Evolutionary conservation across 2,797 vertebrate genomes (phyloP).

Genomic region (Pantherophis vulpinus): DNA sequence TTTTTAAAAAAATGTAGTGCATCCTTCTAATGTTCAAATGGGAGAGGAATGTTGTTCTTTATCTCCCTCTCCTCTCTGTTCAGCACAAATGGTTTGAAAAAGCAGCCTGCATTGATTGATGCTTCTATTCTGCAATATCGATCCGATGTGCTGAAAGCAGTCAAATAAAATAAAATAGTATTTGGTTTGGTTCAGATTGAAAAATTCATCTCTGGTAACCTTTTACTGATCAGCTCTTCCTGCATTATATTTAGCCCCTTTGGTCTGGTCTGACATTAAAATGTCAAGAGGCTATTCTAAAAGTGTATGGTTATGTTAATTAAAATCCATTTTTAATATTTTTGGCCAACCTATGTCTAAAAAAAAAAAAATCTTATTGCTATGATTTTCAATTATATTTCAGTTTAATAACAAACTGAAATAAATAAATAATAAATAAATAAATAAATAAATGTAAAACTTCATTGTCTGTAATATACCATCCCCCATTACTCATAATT

Average conservation of each 20-base stretch:
- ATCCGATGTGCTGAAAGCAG: slow-evolving; percentile 51
- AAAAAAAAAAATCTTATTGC: background rate
- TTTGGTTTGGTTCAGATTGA: slow-evolving; percentile 39
- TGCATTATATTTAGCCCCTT: slow-evolving; percentile 16
- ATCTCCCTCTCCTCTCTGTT: background rate
- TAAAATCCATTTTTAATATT: slow-evolving; percentile 15
- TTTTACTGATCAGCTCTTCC: slow-evolving; percentile 33
- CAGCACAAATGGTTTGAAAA: slow-evolving; percentile 21
- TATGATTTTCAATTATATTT: background rate
- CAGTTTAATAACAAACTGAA: too few relatives aligned
- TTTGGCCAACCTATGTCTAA: background rate
- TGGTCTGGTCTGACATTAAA: slow-evolving; percentile 32
- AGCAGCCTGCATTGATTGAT: slow-evolving; percentile 48
- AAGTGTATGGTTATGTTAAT: slow-evolving; percentile 5
- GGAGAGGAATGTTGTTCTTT: background rate
- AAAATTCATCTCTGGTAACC: slow-evolving; percentile 48
- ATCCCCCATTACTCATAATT: background rate
- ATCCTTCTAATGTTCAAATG: background rate
- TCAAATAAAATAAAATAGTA: slow-evolving; percentile 49
- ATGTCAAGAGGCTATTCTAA: slow-evolving; percentile 18
- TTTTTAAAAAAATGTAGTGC: background rate
- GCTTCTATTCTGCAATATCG: slow-evolving; percentile 44
- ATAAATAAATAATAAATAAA: background rate
- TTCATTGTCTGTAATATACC: background rate
- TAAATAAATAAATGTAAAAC: background rate